Conservation (phyloP, 2,113 vertebrate genomes). For the Thalassoma bifasciatum region DNA sequence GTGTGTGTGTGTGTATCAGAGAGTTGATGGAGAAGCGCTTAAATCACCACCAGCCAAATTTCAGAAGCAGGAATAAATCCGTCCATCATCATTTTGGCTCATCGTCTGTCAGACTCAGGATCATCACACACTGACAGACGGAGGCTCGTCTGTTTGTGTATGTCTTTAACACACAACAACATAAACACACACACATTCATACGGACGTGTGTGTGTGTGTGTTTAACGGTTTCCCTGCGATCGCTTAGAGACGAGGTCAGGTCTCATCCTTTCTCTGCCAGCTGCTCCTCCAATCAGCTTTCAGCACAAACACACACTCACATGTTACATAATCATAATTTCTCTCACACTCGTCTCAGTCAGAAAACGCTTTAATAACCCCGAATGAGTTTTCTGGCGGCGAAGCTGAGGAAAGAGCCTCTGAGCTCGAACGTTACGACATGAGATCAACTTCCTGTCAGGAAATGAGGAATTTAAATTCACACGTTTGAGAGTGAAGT, state of each 20-base stretch:
- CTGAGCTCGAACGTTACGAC: slow-evolving; percentile 23
- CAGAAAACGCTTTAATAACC: slow-evolving; percentile 40
- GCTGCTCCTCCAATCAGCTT: slow-evolving; percentile 44
- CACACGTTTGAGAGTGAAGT: slow-evolving; percentile 34
- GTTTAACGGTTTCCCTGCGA: slow-evolving; percentile 46
- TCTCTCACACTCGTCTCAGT: slow-evolving; percentile 17
- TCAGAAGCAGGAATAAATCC: slow-evolving; percentile 74
- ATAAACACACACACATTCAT: neutral
- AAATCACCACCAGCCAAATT: slow-evolving; percentile 75
- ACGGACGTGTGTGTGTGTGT: slow-evolving; percentile 18
- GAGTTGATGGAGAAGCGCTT: slow-evolving; percentile 63
- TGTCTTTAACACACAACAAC: slow-evolving; percentile 8
- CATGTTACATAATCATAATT: slow-evolving; percentile 58
- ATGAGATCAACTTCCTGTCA: slow-evolving; percentile 31
- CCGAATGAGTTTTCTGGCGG: slow-evolving; percentile 22
- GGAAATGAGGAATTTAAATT: slow-evolving; percentile 28
- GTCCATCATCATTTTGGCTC: slow-evolving; percentile 71
- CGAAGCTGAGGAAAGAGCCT: slow-evolving; percentile 25
- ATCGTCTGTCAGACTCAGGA: slow-evolving; percentile 61
- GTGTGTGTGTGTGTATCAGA: slow-evolving; percentile 43
- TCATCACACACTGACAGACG: slow-evolving; percentile 69
- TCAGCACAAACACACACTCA: slow-evolving; percentile 33
- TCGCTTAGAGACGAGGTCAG: slow-evolving; percentile 49
- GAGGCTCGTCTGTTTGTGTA: slow-evolving; percentile 49
- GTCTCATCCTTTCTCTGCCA: slow-evolving; percentile 29